Conservation (phyloP, 2,113 vertebrate genomes). For the Paraplagusia blochii region DNA sequence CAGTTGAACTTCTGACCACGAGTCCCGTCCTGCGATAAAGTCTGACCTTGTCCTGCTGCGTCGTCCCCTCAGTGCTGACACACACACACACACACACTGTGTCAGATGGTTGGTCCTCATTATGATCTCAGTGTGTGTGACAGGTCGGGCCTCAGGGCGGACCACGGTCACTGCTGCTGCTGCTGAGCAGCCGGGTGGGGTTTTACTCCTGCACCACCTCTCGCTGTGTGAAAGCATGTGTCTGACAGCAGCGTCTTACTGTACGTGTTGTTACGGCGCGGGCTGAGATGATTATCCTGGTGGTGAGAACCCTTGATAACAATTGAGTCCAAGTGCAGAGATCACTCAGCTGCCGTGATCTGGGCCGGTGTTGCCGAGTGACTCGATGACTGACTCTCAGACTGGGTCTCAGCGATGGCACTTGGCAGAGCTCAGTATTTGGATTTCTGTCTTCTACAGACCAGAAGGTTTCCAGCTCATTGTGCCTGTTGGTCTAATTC, state of each 20-base stretch:
- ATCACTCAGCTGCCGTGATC: constrained; percentile 49
- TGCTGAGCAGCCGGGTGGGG: constrained; percentile 20
- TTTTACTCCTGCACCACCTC: constrained; percentile 39
- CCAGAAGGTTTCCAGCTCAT: not conserved
- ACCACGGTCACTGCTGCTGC: constrained; percentile 41
- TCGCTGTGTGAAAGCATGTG: constrained; percentile 29
- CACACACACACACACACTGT: constrained; percentile 16
- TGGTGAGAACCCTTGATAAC: constrained; percentile 54
- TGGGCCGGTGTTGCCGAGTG: constrained; percentile 25
- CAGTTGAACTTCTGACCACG: constrained; percentile 18
- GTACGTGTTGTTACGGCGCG: constrained; percentile 60
- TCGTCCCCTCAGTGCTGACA: constrained; percentile 23
- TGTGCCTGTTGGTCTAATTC: constrained; percentile 6
- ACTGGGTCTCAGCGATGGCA: constrained; percentile 50
- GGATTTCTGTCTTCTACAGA: constrained; percentile 1
- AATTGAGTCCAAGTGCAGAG: constrained; percentile 47
- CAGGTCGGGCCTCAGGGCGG: constrained; percentile 40
- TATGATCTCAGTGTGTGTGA: constrained; percentile 34
- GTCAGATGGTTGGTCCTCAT: constrained; percentile 28
- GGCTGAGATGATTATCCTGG: constrained; percentile 55
- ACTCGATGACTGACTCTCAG: constrained; percentile 42
- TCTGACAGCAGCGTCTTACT: constrained; percentile 38
- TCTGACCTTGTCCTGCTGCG: not conserved
- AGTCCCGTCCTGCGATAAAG: not conserved
- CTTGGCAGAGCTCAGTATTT: constrained; percentile 36